phyloP scores from a whole-genome alignment of 2,888 invertebrate genomes.

The Drosophila kanekoi region DNA sequence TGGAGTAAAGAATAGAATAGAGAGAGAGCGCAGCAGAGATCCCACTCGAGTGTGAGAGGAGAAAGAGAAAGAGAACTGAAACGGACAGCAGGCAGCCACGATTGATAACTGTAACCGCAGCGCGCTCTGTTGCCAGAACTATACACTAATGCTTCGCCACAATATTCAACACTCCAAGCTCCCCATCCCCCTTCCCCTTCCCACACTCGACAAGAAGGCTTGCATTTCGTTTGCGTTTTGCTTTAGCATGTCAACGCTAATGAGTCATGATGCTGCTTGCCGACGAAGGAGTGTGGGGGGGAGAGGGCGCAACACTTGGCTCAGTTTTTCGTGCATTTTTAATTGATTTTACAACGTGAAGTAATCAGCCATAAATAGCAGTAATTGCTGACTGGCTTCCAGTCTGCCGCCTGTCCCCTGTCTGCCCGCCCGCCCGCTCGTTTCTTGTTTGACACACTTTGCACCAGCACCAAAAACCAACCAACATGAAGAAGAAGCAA shows the following conservation, averaged over 20 bases:
- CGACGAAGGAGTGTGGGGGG: neutral
- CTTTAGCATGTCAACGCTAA: slow-evolving; percentile 72
- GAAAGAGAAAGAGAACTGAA: slow-evolving; percentile 6
- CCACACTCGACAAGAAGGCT: slow-evolving; percentile 2
- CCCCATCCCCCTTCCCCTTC: neutral
- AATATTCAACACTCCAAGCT: slow-evolving; percentile 2
- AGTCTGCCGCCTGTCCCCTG: slow-evolving; percentile 19
- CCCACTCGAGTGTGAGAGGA: slow-evolving; percentile 2
- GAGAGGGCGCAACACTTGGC: slow-evolving; percentile 19
- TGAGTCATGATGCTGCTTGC: slow-evolving; percentile 63
- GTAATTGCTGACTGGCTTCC: slow-evolving; percentile 67
- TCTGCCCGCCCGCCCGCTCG: neutral
- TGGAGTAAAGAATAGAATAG: neutral
- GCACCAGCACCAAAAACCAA: slow-evolving; percentile 12
- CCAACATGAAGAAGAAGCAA: slow-evolving; percentile 17
- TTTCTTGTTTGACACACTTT: slow-evolving; percentile 72
- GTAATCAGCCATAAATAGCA: slow-evolving; percentile 78
- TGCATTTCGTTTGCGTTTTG: slow-evolving; percentile 38
- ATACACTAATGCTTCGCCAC: neutral
- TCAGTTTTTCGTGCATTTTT: slow-evolving; percentile 71
- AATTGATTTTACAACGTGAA: slow-evolving; percentile 80
- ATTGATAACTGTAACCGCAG: slow-evolving; percentile 51
- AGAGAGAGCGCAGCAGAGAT: slow-evolving; percentile 11
- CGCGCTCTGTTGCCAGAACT: slow-evolving; percentile 14
- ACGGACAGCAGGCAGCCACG: slow-evolving; percentile 11